Evolutionary conservation across 1,140 invertebrate species (phyloP), one percentile per base, ranked within the genome.

Genomic region (Stenopsyche tienmushanensis): DNA sequence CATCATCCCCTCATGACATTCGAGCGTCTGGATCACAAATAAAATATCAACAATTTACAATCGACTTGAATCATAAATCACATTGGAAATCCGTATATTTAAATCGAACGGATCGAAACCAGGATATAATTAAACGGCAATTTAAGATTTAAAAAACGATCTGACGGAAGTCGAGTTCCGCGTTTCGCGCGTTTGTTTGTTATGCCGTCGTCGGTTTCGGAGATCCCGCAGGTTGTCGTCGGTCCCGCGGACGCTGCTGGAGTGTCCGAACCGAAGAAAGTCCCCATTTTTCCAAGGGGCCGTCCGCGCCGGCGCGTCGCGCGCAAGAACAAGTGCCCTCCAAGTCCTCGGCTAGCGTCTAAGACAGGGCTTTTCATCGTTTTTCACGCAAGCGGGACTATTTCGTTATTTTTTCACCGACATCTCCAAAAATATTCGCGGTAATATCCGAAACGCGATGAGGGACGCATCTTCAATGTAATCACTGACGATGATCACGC

Each of bases 281-380:
- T 60, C 29, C 29, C 29, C 57, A 60, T 60, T 60, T 60, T 60
- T 60, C 57, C 57, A 47, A 60, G 57, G 57, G 57, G 57, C 24
- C 44, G 57, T 44, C 57, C 57, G 57, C 57, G 57, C 57, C 57
- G 57, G 57, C 57, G 57, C 57, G 57, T n/a, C 42, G 20, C 41
- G 57, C 57, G 57, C 57, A 60, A 60, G 57, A 60, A 60, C 57
- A 60, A 60, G 57, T 60, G 57, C 41, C 57, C 57, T 60, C 57
- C 42, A 60, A 60, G 57, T 60, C 57, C 57, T 57, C 34, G 54
- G 44, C 21, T 44, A 21, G 44, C 57, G 57, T 60, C 57, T 60
- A 60, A 60, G n/a, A 21, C 57, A 60, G 57, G 42, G 57, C 34
- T 60, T 60, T 26, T 47, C 21, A 26, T 1, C 57, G 21, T 2